Evolutionary conservation across 2,888 invertebrate genomes (phyloP), one percentile per base, ranked within the genome.

Genomic region (Dyspetes luteomarginatus): DNA sequence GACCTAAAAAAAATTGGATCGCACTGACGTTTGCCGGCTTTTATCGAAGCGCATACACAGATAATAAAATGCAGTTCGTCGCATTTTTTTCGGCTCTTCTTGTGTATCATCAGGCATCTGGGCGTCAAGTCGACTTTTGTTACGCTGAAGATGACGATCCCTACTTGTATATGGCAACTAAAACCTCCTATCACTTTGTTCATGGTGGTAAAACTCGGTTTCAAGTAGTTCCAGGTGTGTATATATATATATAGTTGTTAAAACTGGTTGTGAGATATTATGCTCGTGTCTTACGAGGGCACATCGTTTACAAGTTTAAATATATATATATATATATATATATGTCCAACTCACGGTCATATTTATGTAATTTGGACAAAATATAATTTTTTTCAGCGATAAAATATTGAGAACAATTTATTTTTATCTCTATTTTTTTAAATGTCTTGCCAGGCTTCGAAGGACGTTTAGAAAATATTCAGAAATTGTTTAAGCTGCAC

Each of bases 121-220:
- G 85, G 1, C 88, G 90, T 28, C 87, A 90, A 22, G 73, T 83
- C 9, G 94, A 94, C 17, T 93, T 92, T 85, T 96, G 96, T 88
- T 94, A 94, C 80, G 92, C 93, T 0, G 92, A 92, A 0, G 94
- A 95, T 78, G 93, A 93, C 22, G 93, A 95, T 74, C 96, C 95
- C 0, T 96, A 96, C 87, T 89, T 95, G 15, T 93, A 94, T 68
- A 96, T 96, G 89, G 95, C 94, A 7, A 94, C 95, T 3, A 97
- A 96, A 92, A 97, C 97, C 0, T 95, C 96, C 0, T 97, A 97
- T 89, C 94, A 95, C 86, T 95, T 96, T 85, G 94, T 95, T 15
- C 94, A 94, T 81, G 94, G 94, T 52, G 94, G 94, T 43, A 93
- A 93, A 74, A 93, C 93, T 0, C 93, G 93, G 79, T 93, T 94